phyloP scores from a whole-genome alignment of 2,113 vertebrate species.

The Saccopteryx leptura region DNA sequence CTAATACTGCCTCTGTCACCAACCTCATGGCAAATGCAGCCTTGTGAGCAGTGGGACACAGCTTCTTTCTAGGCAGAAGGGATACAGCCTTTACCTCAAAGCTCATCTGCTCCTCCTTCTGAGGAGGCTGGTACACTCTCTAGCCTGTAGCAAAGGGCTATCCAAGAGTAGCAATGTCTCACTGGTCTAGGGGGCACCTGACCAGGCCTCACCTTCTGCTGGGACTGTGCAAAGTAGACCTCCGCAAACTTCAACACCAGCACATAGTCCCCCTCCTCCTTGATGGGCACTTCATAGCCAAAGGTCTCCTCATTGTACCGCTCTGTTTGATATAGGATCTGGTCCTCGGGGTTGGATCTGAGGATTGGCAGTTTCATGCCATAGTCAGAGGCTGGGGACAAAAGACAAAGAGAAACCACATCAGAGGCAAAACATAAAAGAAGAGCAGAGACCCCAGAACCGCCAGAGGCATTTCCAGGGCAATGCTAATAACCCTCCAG shows the following conservation, averaged over 20 bases:
- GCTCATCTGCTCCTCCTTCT: not conserved
- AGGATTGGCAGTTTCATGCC: conserved; percentile 97
- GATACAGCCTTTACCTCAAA: not conserved
- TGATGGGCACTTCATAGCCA: conserved; percentile 97
- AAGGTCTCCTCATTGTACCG: conserved; percentile 99
- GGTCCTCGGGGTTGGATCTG: conserved; percentile 96
- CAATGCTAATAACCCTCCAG: conserved; percentile 13
- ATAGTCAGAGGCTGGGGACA: conserved; percentile 95
- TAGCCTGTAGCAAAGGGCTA: not conserved
- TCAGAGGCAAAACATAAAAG: conserved; percentile 66
- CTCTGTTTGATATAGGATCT: conserved; percentile 98
- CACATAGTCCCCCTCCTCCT: conserved; percentile 98
- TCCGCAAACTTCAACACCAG: conserved; percentile 98
- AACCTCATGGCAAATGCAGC: not conserved
- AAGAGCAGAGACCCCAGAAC: not conserved
- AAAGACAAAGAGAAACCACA: conserved; percentile 69
- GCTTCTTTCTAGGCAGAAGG: not conserved
- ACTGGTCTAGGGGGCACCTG: not conserved
- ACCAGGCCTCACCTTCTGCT: conserved; percentile 94
- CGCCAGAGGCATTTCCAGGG: not conserved
- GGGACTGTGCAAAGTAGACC: conserved; percentile 99
- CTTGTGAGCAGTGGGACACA: not conserved
- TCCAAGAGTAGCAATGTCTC: not conserved
- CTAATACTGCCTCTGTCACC: not conserved
- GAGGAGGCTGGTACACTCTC: not conserved